These are phyloP conservation scores for Agonopterix alstromeriana DNA, from an alignment of 2,888 invertebrate genomes.

Conservation along the genomic window DNA sequence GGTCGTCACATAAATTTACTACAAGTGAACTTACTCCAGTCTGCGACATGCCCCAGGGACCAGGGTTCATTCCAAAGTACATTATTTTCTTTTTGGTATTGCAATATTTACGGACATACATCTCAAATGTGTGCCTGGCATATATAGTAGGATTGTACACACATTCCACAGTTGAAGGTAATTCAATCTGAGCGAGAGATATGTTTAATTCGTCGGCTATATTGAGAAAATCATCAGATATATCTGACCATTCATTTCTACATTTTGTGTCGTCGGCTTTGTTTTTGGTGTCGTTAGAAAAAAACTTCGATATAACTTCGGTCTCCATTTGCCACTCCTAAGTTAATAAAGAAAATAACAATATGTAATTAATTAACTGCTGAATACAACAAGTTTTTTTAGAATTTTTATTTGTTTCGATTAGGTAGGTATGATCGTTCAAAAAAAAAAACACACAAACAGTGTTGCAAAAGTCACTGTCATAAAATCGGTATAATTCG, in stretches of 20 bases:
- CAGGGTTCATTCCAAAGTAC: slow-evolving; percentile 96
- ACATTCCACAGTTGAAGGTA: slow-evolving; percentile 77
- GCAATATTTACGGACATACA: slow-evolving; percentile 85
- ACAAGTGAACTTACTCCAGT: slow-evolving; percentile 82
- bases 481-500: no score
- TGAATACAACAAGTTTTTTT: no score
- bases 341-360: no score
- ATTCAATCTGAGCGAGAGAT: slow-evolving; percentile 57
- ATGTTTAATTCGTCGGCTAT: slow-evolving; percentile 54
- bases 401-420: no score
- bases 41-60: slow-evolving; percentile 98
- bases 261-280: not conserved
- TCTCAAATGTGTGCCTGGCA: slow-evolving; percentile 85
- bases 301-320: slow-evolving; percentile 50
- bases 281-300: slow-evolving; percentile 13
- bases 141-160: slow-evolving; percentile 93
- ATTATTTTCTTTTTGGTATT: slow-evolving; percentile 81
- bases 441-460: no score
- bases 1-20: not conserved
- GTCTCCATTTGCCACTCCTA: slow-evolving; percentile 20
- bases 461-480: no score
- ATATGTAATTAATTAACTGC: no score
- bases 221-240: slow-evolving; percentile 44
- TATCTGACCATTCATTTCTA: not conserved
- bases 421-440: no score